Evolutionary conservation across 1,140 invertebrate species (phyloP).

Genomic region (Trachymyrmex cornetzi): DNA sequence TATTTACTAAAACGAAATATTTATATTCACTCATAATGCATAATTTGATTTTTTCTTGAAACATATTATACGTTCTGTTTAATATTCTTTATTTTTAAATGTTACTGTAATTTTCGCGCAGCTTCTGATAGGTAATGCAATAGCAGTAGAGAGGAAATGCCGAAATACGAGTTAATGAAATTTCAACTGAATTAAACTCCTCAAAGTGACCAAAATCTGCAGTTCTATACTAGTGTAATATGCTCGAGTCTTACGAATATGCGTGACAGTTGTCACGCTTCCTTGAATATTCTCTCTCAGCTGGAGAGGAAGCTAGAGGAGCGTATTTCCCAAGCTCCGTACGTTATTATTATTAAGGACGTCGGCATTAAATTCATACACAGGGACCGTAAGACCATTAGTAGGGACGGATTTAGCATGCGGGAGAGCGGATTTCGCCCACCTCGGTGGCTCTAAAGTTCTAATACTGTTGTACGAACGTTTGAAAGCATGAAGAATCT

Average conservation of each 20-base stretch:
- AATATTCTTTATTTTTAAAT: not conserved
- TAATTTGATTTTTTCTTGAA: not conserved
- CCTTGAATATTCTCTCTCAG: conserved; percentile 49
- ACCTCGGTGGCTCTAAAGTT: not conserved
- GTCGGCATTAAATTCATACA: conserved; percentile 45
- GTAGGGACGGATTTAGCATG: conserved; percentile 40
- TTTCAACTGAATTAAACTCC: conserved; percentile 20
- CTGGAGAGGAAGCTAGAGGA: not conserved
- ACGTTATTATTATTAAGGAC: conserved; percentile 55
- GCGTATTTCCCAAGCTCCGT: conserved; percentile 14
- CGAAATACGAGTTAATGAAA: not conserved
- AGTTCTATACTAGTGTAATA: not conserved
- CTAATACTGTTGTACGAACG: conserved; percentile 21
- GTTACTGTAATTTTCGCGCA: not conserved
- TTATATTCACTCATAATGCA: not conserved
- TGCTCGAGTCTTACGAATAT: conserved; percentile 20
- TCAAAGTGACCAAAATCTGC: conserved; percentile 13
- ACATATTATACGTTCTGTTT: not conserved
- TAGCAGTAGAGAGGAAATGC: not conserved
- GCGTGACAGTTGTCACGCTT: conserved; percentile 48
- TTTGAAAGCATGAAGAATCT: conserved; percentile 27
- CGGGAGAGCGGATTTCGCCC: conserved; percentile 21
- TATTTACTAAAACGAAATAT: not conserved
- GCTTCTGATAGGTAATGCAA: not conserved
- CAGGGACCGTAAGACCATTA: conserved; percentile 48